phyloP scores from a whole-genome alignment of 2,888 invertebrate genomes.

The Chironomus tentans region DNA sequence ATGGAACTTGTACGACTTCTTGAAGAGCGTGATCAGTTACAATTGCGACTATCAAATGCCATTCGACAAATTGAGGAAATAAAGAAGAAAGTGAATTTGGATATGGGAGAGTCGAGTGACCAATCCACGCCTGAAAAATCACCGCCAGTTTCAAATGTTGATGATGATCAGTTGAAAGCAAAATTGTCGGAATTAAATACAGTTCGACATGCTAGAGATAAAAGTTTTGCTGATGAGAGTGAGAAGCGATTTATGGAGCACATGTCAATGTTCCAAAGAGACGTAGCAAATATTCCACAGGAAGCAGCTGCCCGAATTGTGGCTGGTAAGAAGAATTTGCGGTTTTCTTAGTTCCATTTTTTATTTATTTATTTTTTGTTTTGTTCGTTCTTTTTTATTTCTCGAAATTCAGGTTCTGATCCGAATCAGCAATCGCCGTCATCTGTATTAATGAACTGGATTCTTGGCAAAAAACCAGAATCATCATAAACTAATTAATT shows the following conservation, averaged over 20 bases:
- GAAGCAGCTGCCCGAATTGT: slow-evolving; percentile 64
- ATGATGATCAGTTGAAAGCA: slow-evolving; percentile 29
- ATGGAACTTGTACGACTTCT: slow-evolving; percentile 71
- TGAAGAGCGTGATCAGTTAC: slow-evolving; percentile 77
- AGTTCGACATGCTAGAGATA: slow-evolving; percentile 66
- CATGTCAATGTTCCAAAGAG: slow-evolving; percentile 62
- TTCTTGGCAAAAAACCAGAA: slow-evolving; percentile 61
- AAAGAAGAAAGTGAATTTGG: slow-evolving; percentile 33
- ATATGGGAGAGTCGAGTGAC: slow-evolving; percentile 30
- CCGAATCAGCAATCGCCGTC: slow-evolving; percentile 57
- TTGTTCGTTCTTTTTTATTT: slow-evolving; percentile 36
- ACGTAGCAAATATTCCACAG: slow-evolving; percentile 61
- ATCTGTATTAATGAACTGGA: slow-evolving; percentile 70
- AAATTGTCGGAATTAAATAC: slow-evolving; percentile 66
- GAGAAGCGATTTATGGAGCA: slow-evolving; percentile 61
- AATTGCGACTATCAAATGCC: slow-evolving; percentile 71
- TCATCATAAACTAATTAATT: not conserved
- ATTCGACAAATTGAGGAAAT: slow-evolving; percentile 62
- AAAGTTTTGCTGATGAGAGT: slow-evolving; percentile 64
- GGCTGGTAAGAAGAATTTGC: slow-evolving; percentile 46
- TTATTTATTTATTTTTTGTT: not conserved
- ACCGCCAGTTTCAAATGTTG: slow-evolving; percentile 19
- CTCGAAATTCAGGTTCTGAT: slow-evolving; percentile 56
- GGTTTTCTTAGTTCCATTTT: too few species aligned
- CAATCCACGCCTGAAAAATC: slow-evolving; percentile 29